Base-by-base conservation (phyloP, 2,888 invertebrate genomes). In the Gastrophysa polygoni region DNA sequence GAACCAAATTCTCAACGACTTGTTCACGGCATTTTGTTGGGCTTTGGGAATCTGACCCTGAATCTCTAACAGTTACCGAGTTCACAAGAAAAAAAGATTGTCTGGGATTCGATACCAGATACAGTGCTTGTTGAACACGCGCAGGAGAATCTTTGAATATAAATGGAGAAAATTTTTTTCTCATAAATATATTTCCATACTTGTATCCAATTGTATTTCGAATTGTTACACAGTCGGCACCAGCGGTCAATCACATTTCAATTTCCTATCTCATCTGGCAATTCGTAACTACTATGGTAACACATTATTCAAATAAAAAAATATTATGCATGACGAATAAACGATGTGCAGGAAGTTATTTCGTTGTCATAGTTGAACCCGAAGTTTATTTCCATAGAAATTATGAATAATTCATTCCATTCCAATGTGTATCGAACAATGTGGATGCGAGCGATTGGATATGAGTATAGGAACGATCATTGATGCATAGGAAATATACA, bases 291-390 rank as follows among this genome's bases (percentile, higher is more conserved):
- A 38, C 11, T 38, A 14, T 38, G 38, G 14, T 38, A 11, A 38
- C 32, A 32, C 38, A 47, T 57, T 46, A 61, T 56, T 47, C 44
- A 55, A 55, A 34, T 63, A 49, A 46, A n/a, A n/a, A n/a, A 50
- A 56, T 55, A 49, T 63, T 51, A 24, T 49, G 52, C 63, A 63
- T 63, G 48, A 59, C 59, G 57, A 56, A 63, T 63, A 59, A 54
- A 59, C 59, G 63, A 63, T 63, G 59, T 57, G 57, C 63, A 63
- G 63, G 63, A 63, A 63, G 63, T 63, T 63, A 59, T 51, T 59
- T 63, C 50, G 56, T 59, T 57, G 57, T 59, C 57, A 61, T 47
- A 54, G 63, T 47, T 63, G 44, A 59, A 43, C 20, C 43, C 20
- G 7, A 17, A 43, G 16, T 54, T 54, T 54, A 43, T 54, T 63